Conservation (phyloP, 2,797 vertebrate species). For the Sebastes flavidus region DNA sequence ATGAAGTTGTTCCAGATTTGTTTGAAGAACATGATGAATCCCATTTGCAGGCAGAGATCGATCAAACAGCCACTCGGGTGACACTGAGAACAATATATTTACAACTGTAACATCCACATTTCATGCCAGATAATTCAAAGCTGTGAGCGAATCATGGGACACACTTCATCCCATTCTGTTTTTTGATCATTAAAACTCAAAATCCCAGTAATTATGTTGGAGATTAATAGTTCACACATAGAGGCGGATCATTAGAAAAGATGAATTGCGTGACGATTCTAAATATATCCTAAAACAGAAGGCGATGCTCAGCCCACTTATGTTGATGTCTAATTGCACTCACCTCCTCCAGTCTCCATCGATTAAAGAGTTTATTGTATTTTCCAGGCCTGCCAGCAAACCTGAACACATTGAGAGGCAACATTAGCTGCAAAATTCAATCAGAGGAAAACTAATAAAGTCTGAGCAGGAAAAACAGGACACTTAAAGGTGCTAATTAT, state of each 20-base stretch:
- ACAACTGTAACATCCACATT: constrained; percentile 33
- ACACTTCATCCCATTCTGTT: constrained; percentile 18
- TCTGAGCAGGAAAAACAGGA: background rate
- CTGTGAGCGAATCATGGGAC: constrained; percentile 11
- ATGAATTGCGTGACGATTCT: constrained; percentile 29
- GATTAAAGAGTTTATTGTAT: constrained; percentile 98
- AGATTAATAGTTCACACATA: constrained; percentile 33
- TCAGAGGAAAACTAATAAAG: constrained; percentile 51
- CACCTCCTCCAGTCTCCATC: constrained; percentile 99
- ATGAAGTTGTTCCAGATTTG: constrained; percentile 99
- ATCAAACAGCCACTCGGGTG: constrained; percentile 98
- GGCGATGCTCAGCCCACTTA: constrained; percentile 29
- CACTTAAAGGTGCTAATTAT: constrained; percentile 29
- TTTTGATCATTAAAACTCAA: constrained; percentile 36
- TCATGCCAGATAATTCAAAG: constrained; percentile 27
- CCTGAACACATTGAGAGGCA: constrained; percentile 75
- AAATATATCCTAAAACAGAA: constrained; percentile 29
- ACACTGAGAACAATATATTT: constrained; percentile 83
- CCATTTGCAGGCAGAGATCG: constrained; percentile 99
- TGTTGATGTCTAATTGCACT: constrained; percentile 63
- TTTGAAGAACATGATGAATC: constrained; percentile 99
- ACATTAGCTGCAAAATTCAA: constrained; percentile 65
- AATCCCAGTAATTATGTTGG: constrained; percentile 34
- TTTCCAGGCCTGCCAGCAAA: constrained; percentile 98
- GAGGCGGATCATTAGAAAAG: constrained; percentile 28